phyloP scores from a whole-genome alignment of 2,797 vertebrate species.

The Balearica regulorum region DNA sequence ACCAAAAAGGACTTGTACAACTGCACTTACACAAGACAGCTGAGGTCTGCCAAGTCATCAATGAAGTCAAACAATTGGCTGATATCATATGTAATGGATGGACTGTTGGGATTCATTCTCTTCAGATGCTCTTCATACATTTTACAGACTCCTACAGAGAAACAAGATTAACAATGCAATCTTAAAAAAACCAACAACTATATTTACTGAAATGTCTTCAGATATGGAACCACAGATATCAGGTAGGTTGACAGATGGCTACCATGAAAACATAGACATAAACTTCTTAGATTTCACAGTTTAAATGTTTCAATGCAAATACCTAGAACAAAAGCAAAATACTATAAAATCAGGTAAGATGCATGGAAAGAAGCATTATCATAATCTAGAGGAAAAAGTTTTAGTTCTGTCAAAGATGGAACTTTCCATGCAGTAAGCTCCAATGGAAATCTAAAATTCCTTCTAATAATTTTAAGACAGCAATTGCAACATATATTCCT shows the following conservation, averaged over 20 bases:
- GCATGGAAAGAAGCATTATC: background rate
- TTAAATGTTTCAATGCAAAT: background rate
- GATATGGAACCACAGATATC: background rate
- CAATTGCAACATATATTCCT: background rate
- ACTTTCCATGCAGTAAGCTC: background rate
- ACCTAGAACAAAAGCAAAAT: too few relatives aligned
- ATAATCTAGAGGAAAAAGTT: background rate
- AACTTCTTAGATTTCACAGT: background rate
- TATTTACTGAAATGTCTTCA: background rate
- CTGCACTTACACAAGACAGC: conserved; percentile 96
- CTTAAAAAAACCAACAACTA: background rate
- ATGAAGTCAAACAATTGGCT: conserved; percentile 99
- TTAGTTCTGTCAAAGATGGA: background rate
- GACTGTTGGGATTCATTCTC: conserved; percentile 99
- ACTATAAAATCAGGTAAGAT: background rate
- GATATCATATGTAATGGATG: conserved; percentile 98
- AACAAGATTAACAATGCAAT: background rate
- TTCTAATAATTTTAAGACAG: background rate
- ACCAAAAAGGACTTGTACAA: background rate
- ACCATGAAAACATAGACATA: background rate
- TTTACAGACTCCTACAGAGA: conserved; percentile 91
- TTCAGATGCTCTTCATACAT: conserved; percentile 99
- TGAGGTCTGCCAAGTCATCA: conserved; percentile 96
- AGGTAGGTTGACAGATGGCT: background rate
- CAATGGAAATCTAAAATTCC: background rate